phyloP scores from a whole-genome alignment of 2,113 vertebrate genomes.

The Bubo blakistoni region DNA sequence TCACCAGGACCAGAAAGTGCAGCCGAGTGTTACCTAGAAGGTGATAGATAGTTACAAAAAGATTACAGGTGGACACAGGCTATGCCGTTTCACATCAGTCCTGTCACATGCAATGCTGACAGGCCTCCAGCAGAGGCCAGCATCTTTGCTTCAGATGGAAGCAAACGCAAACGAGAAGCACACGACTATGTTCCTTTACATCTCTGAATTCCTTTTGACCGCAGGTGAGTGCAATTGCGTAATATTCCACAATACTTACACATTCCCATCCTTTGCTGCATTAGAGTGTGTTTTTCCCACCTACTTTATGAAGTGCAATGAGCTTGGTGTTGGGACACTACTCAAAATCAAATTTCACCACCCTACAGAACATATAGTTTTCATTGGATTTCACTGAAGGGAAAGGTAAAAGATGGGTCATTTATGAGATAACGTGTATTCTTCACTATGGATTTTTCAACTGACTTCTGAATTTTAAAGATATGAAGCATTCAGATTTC shows the following conservation, averaged over 20 bases:
- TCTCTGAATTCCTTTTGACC: background rate
- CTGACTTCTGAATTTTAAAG: background rate
- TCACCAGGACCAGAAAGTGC: slow-evolving; percentile 81
- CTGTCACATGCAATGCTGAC: background rate
- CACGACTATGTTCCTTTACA: rapidly evolving
- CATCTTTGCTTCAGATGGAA: background rate
- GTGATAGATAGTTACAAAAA: slow-evolving; percentile 26
- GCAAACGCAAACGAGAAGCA: background rate
- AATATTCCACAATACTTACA: background rate
- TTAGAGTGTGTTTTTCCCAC: background rate
- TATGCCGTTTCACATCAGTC: background rate
- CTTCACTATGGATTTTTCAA: background rate
- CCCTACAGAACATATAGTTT: background rate
- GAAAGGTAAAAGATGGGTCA: background rate
- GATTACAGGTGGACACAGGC: background rate
- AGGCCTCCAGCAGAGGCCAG: slow-evolving; percentile 30
- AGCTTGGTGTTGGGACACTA: background rate
- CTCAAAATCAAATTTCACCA: background rate
- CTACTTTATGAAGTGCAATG: background rate
- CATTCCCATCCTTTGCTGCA: background rate
- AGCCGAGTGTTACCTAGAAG: slow-evolving; percentile 68
- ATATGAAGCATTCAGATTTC: background rate
- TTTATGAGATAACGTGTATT: background rate
- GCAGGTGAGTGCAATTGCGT: background rate
- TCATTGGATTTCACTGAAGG: background rate